These are phyloP conservation scores for Choloepus didactylus DNA, from an alignment of 2,797 vertebrate genomes.

Conservation along the genomic window DNA sequence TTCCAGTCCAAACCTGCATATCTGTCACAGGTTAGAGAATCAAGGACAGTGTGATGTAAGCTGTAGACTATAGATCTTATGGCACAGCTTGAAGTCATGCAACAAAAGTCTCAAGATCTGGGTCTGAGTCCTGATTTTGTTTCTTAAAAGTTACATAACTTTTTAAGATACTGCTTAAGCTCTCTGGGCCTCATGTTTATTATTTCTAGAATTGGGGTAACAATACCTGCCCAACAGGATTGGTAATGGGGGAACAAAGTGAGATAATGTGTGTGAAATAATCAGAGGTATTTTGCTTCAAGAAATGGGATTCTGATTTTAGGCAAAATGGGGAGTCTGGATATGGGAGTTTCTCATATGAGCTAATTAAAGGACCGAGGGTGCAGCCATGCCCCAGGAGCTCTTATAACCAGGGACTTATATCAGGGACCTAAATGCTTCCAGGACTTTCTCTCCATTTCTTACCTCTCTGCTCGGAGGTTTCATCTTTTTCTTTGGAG, in stretches of 20 bases:
- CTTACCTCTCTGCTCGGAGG: not conserved
- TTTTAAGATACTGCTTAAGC: not conserved
- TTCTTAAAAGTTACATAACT: not conserved
- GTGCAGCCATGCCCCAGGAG: rapidly evolving
- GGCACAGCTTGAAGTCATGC: not conserved
- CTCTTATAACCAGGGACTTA: not conserved
- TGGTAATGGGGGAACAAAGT: not conserved
- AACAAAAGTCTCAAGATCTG: not conserved
- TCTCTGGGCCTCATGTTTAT: not conserved
- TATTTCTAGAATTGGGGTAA: not conserved
- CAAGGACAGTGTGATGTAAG: not conserved
- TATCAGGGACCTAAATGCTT: too few species aligned
- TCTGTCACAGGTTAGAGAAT: not conserved
- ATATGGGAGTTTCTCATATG: not conserved
- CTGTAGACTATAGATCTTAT: rapidly evolving
- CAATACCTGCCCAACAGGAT: not conserved
- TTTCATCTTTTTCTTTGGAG: not conserved
- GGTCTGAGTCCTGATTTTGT: not conserved
- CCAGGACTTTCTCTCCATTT: not conserved
- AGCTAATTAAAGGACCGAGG: not conserved
- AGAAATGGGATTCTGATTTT: not conserved
- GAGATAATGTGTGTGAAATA: not conserved
- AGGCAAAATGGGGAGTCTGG: not conserved
- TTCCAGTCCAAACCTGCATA: conserved; percentile 23
- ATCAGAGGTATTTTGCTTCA: not conserved